Evolutionary conservation across 2,888 invertebrate genomes (phyloP), one percentile per base, ranked within the genome.

Genomic region (Dusona sp.): DNA sequence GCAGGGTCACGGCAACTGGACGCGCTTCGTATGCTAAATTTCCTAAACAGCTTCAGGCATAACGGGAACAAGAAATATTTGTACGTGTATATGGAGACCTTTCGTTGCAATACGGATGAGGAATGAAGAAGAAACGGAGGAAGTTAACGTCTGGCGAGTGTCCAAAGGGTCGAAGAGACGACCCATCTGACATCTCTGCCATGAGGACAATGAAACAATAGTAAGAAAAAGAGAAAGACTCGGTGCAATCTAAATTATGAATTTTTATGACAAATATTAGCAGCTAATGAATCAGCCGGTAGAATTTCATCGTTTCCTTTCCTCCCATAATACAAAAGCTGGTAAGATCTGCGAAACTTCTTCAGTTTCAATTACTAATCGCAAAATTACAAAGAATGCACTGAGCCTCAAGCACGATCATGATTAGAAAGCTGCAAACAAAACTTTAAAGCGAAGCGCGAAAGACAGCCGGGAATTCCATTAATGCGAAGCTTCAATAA

Each of bases 81-180:
- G 61, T 42, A 19, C 19, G 22, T 36, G 48, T 67, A 74, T 67
- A 73, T 64, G 61, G 36, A 48, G 48, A 51, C 57, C 64, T 61
- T 75, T 73, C 54, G 78, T 74, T 80, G 78, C 68, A 74, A 57
- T 57, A 48, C 51, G 83, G 25, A 75, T 65, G 79, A 75, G 70
- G 51, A 72, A 77, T 67, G 80, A 36, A 38, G 72, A 33, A 77
- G 86, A 83, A 80, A 83, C 77, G 42, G 79, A 48, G 45, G 38
- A 13, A 29, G 73, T 19, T 42, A 57, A 42, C 45, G 81, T 74
- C 86, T 86, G 86, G 86, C 86, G 73, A 57, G 42, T 68, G 65
- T 84, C 86, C 86, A 86, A 86, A 74, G 86, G 86, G 78, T 81
- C 86, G 68, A 64, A 86, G 86, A 42, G 73, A 67, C 83, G 72